Conservation (phyloP, 2,888 invertebrate species). For the Lymantria dispar region DNA sequence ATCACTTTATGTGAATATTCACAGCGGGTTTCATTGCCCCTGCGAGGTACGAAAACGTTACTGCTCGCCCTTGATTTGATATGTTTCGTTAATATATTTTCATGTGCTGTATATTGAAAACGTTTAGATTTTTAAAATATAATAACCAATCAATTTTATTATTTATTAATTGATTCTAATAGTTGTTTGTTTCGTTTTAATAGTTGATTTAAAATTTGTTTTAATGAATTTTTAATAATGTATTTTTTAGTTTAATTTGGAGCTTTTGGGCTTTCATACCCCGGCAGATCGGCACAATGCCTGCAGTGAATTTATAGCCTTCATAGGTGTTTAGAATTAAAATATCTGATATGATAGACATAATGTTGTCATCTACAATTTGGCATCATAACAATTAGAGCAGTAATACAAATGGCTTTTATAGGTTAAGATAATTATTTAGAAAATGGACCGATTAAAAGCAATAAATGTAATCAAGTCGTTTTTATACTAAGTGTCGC, state of each 20-base stretch:
- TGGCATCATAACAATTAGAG: conserved; percentile 23
- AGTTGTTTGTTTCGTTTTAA: too few relatives aligned
- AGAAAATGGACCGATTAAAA: conserved; percentile 8
- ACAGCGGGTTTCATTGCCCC: conserved; percentile 1
- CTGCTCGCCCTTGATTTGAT: background rate
- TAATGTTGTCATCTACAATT: conserved; percentile 24
- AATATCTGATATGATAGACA: conserved; percentile 11
- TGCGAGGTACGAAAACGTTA: conserved; percentile 15
- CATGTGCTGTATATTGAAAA: too few relatives aligned
- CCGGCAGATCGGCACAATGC: conserved; percentile 1
- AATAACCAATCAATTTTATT: too few relatives aligned
- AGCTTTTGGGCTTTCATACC: conserved; percentile 6
- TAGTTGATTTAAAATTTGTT: background rate
- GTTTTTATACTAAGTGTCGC: conserved; percentile 11
- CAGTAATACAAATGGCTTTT: background rate
- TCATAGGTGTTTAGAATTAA: conserved; percentile 23
- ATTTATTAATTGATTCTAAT: too few relatives aligned
- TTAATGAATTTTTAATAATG: background rate
- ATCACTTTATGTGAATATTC: conserved; percentile 3
- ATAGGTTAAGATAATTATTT: conserved; percentile 14
- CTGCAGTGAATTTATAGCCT: conserved; percentile 11
- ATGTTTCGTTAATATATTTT: background rate
- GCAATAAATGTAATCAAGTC: conserved; percentile 20
- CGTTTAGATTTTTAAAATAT: too few relatives aligned
- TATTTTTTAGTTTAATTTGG: background rate